These are phyloP conservation scores for Drosophila sordidapex DNA, from an alignment of 2,888 invertebrate genomes.

Conservation along the genomic window DNA sequence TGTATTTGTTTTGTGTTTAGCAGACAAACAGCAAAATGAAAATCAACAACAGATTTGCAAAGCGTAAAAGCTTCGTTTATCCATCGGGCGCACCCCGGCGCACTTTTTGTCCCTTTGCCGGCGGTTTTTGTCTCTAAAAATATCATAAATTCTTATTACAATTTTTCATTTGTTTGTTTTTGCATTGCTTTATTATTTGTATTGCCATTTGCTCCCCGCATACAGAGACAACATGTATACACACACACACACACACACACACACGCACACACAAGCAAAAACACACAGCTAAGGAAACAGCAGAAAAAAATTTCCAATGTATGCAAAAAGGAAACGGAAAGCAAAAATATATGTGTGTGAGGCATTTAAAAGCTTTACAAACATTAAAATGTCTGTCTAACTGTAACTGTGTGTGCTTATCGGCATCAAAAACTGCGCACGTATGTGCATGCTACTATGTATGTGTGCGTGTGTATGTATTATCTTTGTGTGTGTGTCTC, in stretches of 20 bases:
- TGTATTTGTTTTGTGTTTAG: conserved; percentile 76
- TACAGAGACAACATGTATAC: conserved; percentile 12
- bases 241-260: conserved; percentile 9
- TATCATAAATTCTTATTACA: conserved; percentile 76
- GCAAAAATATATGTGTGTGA: conserved; percentile 68
- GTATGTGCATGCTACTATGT: conserved; percentile 18
- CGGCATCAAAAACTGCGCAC: conserved; percentile 57
- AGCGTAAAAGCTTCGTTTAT: conserved; percentile 46
- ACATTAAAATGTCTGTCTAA: conserved; percentile 80
- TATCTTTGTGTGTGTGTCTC: conserved; percentile 50
- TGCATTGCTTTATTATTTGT: conserved; percentile 74
- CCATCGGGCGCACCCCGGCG: background rate
- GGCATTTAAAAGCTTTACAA: conserved; percentile 79
- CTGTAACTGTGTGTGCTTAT: conserved; percentile 58
- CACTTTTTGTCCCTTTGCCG: conserved; percentile 9
- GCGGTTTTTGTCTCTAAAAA: conserved; percentile 61
- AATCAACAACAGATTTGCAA: conserved; percentile 75
- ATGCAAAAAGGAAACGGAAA: conserved; percentile 58
- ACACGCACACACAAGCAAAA: background rate
- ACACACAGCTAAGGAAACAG: background rate
- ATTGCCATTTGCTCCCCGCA: conserved; percentile 65
- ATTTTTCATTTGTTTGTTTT: conserved; percentile 68
- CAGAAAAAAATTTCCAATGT: conserved; percentile 29
- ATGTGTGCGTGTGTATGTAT: conserved; percentile 24
- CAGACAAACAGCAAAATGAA: conserved; percentile 78